Percentiles rank a stretch among this genome's conserved stretches.
phyloP scores from a whole-genome alignment of 1,140 invertebrate genomes.

The Zaprionus lachaisei region DNA sequence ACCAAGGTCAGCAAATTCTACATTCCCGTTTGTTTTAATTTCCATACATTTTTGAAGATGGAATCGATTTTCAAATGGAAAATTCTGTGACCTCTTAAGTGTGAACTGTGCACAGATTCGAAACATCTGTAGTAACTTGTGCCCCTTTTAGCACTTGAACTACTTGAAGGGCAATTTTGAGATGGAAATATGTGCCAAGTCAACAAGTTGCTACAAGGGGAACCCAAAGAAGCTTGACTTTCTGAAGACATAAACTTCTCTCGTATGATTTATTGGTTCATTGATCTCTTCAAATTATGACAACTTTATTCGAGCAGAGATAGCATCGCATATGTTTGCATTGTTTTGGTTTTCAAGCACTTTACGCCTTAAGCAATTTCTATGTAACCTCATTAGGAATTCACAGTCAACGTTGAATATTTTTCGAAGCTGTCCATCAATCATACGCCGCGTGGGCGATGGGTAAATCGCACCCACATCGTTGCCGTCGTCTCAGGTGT shows the following conservation, averaged over 20 bases:
- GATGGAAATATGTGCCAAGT: constrained; percentile 13
- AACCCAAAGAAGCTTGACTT: not conserved
- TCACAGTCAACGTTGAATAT: constrained; percentile 2
- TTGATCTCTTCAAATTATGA: constrained; percentile 40
- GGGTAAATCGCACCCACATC: constrained; percentile 40
- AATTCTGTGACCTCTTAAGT: not conserved
- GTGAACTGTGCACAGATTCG: not conserved
- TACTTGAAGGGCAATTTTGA: constrained; percentile 14
- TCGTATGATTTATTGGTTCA: constrained; percentile 38
- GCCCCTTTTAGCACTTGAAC: constrained; percentile 20
- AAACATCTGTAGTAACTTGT: not conserved
- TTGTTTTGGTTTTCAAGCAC: constrained; percentile 13
- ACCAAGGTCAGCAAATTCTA: not conserved
- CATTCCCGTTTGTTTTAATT: not conserved
- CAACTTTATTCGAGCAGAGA: constrained; percentile 28
- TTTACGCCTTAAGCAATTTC: constrained; percentile 45
- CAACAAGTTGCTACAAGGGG: constrained; percentile 13
- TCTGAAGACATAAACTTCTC: not conserved
- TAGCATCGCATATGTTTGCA: not conserved
- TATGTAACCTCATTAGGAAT: constrained; percentile 38
- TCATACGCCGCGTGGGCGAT: constrained; percentile 66
- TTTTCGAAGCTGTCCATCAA: constrained; percentile 48
- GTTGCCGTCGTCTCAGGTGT: constrained; percentile 27
- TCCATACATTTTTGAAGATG: not conserved
- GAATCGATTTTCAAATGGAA: not conserved